phyloP scores from a whole-genome alignment of 2,113 vertebrate species.

The Albula goreensis region DNA sequence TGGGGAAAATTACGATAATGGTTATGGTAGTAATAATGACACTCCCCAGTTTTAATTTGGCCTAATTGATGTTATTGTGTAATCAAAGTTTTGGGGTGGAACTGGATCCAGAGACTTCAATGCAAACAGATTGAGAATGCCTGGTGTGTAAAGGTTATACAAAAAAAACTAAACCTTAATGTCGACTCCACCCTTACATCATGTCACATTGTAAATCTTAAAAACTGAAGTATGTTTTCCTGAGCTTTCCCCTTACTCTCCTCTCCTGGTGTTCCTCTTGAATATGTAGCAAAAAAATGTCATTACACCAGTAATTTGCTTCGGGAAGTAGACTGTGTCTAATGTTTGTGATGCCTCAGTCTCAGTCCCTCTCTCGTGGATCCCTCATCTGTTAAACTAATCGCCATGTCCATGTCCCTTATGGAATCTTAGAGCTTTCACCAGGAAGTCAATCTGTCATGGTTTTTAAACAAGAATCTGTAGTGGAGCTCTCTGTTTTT shows the following conservation, averaged over 20 bases:
- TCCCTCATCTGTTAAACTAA: neutral
- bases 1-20: neutral
- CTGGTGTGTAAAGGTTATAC: no score
- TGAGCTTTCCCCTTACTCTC: neutral
- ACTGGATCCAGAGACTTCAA: no score
- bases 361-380: neutral
- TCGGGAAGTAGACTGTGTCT: neutral
- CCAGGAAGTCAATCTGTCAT: conserved; percentile 3
- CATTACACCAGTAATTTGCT: neutral
- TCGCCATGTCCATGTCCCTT: neutral
- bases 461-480: conserved; percentile 1
- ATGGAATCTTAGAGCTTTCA: neutral
- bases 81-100: no score
- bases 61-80: no score
- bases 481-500: neutral
- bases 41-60: no score
- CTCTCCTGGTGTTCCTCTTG: no score
- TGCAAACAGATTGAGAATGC: no score
- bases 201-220: no score
- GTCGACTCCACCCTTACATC: no score
- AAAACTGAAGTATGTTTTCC: no score
- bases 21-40: neutral
- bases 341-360: neutral
- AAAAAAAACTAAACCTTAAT: no score
- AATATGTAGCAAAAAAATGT: neutral